Evolutionary conservation across 2,113 vertebrate species (phyloP).

Genomic region (Morone chrysops): DNA sequence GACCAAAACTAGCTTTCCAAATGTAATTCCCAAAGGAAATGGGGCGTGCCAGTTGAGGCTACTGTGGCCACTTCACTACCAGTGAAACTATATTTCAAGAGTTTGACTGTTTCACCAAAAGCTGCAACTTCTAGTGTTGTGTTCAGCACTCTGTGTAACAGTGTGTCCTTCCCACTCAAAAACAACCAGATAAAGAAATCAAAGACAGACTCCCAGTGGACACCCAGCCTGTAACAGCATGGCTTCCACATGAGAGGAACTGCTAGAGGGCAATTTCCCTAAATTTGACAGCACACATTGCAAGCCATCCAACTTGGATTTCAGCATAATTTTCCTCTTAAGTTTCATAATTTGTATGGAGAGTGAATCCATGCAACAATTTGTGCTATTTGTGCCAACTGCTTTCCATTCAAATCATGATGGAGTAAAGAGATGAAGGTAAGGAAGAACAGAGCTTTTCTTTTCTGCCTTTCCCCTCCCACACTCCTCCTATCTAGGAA

Average conservation of each 20-base stretch:
- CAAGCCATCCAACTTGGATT: neutral
- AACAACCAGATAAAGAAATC: slow-evolving; percentile 2
- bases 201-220: slow-evolving; percentile 38
- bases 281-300: slow-evolving; percentile 28
- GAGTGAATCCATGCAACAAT: slow-evolving; percentile 23
- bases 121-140: neutral
- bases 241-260: slow-evolving; percentile 36
- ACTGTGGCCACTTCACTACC: neutral
- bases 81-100: neutral
- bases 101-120: neutral
- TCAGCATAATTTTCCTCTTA: slow-evolving; percentile 6
- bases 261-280: slow-evolving; percentile 42
- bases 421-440: neutral
- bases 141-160: neutral
- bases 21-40: neutral
- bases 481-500: slow-evolving; percentile 3
- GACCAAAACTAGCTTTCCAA: neutral
- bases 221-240: slow-evolving; percentile 16
- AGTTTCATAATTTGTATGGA: slow-evolving; percentile 19
- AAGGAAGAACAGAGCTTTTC: neutral
- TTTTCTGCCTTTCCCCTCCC: slow-evolving; percentile 6
- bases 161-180: neutral
- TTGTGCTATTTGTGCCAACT: slow-evolving; percentile 3
- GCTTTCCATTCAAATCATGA: slow-evolving; percentile 24
- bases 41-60: neutral